Conservation (phyloP, 2,888 invertebrate genomes). For the Napeogenes sylphis region DNA sequence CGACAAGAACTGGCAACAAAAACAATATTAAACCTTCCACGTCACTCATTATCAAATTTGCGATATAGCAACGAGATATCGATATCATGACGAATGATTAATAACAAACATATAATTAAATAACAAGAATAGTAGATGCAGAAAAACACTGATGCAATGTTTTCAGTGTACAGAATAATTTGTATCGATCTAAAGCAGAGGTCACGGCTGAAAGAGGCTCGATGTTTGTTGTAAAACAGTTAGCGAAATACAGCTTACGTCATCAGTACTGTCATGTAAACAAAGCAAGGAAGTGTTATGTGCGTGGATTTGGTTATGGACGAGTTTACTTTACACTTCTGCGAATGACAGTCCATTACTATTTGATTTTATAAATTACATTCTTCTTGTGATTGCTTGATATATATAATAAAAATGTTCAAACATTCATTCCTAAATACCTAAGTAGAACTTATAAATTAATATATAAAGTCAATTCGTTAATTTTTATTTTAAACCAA, state of each 20-base stretch:
- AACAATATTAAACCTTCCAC: too few species aligned
- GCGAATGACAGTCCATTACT: too few species aligned
- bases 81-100: background rate
- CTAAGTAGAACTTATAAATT: too few species aligned
- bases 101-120: background rate
- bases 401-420: too few species aligned
- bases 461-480: too few species aligned
- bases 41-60: too few species aligned
- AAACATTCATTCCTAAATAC: too few species aligned
- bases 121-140: slow-evolving; percentile 8
- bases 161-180: slow-evolving; percentile 10
- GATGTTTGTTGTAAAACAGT: slow-evolving; percentile 19
- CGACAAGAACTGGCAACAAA: too few species aligned
- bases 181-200: slow-evolving; percentile 12
- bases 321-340: too few species aligned
- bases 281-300: slow-evolving; percentile 11
- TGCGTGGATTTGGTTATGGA: slow-evolving; percentile 6
- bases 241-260: slow-evolving; percentile 21
- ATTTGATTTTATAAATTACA: too few species aligned
- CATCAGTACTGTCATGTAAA: slow-evolving; percentile 17
- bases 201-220: slow-evolving; percentile 25
- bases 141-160: slow-evolving; percentile 21
- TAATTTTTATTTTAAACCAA: too few species aligned
- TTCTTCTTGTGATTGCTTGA: too few species aligned
- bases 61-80: background rate